These are phyloP conservation scores for Portevinia maculata DNA, from an alignment of 2,888 invertebrate species.

Conservation along the genomic window DNA sequence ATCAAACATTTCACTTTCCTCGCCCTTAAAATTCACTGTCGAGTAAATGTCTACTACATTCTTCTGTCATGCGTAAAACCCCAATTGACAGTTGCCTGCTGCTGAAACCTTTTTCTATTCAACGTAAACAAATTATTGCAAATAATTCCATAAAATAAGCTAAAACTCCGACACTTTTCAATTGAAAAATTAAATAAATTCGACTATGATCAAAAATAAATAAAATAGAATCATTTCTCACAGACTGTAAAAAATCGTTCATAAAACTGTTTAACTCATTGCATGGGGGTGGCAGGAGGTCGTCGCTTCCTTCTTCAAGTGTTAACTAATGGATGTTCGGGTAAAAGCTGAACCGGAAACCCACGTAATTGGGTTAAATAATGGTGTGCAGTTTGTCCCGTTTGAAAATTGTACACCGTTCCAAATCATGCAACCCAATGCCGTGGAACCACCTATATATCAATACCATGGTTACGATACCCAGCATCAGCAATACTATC, in stretches of 20 bases:
- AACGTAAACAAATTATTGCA: constrained; percentile 69
- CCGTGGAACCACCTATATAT: constrained; percentile 49
- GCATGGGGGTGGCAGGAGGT: constrained; percentile 68
- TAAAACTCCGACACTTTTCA: constrained; percentile 3
- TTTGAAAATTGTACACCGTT: constrained; percentile 56
- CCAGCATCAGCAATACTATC: constrained; percentile 48
- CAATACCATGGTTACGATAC: constrained; percentile 58
- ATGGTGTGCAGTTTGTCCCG: constrained; percentile 66
- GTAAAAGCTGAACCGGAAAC: constrained; percentile 70
- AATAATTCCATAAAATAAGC: constrained; percentile 50
- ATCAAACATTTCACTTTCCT: background rate
- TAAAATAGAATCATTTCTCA: background rate
- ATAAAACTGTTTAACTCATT: constrained; percentile 47
- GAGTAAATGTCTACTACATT: constrained; percentile 46
- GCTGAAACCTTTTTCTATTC: constrained; percentile 68
- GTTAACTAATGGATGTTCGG: constrained; percentile 71
- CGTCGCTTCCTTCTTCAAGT: constrained; percentile 68
- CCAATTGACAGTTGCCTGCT: constrained; percentile 59
- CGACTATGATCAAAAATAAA: background rate
- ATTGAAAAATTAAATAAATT: constrained; percentile 13
- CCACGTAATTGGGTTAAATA: constrained; percentile 68
- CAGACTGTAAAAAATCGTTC: constrained; percentile 22
- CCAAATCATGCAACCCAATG: constrained; percentile 42
- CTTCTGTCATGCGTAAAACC: constrained; percentile 63
- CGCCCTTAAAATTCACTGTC: background rate